Evolutionary conservation across 2,113 vertebrate genomes (phyloP), one percentile per base, ranked within the genome.

Genomic region (Climacteris rufus): DNA sequence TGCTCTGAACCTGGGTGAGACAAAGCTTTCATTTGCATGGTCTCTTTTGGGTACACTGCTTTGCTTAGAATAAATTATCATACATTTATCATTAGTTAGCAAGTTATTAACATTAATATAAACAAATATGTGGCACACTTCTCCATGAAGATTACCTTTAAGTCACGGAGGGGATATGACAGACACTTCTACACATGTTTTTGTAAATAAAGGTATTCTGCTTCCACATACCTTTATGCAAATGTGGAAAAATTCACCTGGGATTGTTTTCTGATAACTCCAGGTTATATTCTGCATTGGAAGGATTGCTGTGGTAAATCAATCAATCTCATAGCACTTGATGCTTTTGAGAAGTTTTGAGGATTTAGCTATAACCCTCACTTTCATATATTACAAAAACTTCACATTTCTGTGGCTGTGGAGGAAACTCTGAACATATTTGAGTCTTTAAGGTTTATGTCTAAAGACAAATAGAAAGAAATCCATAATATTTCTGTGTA

Each of bases 31-130:
- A 84, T 92, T 94, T 92, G 66, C 40, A 9, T 30, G 20, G 80
- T 93, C 45, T 86, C 95, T 94, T 50, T 20, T 59, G 90, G 96
- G 88, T 78, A 83, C 63, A 25, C 94, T 96, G 95, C 50, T 94
- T 74, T 33, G 13, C 81, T 89, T 95, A 63, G 95, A 96, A 97
- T 98, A 96, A 85, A 95, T 96, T 96, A 97, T 49, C 96, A 97
- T 90, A 35, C 85, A 53, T 94, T 97, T 92, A 90, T 94, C 87
- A 91, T 88, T 95, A 89, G 87, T 91, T 94, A 96, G 84, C 53
- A 89, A 90, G 86, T 66, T 95, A 95, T 76, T 97, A 97, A 82
- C 95, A 92, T 91, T 94, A 96, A 91, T 84, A 80, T 57, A 94
- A 97, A 96, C 97, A 97, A 96, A 97, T 87, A 69, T 0, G 2